Evolutionary conservation across 2,888 invertebrate species (phyloP).

Genomic region (Pollenia angustigena): DNA sequence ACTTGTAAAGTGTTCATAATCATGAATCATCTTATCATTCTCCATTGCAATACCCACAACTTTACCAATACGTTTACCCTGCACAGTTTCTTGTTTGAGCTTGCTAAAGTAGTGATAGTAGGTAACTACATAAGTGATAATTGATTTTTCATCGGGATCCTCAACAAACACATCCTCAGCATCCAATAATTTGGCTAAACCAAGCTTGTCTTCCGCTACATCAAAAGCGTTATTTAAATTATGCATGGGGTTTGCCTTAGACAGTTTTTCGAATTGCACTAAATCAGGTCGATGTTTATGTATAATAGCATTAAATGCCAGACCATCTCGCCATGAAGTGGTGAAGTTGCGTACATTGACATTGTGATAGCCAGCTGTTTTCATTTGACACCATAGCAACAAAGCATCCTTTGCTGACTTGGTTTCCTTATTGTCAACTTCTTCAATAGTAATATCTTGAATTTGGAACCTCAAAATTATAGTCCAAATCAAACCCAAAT

Average conservation of each 20-base stretch:
- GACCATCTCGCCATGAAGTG: conserved; percentile 99
- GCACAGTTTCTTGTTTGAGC: conserved; percentile 99
- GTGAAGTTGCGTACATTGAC: conserved; percentile 99
- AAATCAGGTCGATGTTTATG: conserved; percentile 96
- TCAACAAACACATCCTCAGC: conserved; percentile 99
- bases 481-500: conserved; percentile 99
- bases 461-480: conserved; percentile 99
- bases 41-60: conserved; percentile 99
- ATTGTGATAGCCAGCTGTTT: conserved; percentile 99
- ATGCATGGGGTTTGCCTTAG: conserved; percentile 97
- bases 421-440: conserved; percentile 99
- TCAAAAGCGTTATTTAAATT: conserved; percentile 99
- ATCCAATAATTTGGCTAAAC: conserved; percentile 97
- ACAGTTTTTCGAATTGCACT: conserved; percentile 97
- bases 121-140: conserved; percentile 99
- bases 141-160: conserved; percentile 99
- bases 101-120: conserved; percentile 99
- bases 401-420: conserved; percentile 99
- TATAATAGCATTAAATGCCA: conserved; percentile 99
- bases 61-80: conserved; percentile 98
- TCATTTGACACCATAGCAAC: conserved; percentile 99
- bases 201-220: conserved; percentile 98
- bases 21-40: conserved; percentile 97
- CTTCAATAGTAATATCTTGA: conserved; percentile 99
- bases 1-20: conserved; percentile 97